Percentiles rank a stretch among this genome's conserved stretches.
phyloP scores from a whole-genome alignment of 2,113 vertebrate species.

The Prietella phreatophila region DNA sequence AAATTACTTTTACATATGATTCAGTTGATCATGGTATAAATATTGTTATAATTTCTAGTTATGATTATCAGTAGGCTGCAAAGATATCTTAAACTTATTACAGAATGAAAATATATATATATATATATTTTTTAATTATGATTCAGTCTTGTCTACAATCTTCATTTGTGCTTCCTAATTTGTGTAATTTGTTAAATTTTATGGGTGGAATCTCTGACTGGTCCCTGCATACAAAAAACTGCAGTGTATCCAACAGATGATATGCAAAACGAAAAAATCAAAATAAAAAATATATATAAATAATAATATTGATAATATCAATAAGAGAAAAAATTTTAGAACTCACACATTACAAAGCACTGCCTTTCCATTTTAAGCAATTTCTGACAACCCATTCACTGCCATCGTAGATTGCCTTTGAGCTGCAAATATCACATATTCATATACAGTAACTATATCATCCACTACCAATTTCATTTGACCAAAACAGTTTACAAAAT shows the following conservation, averaged over 20 bases:
- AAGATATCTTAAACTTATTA: not conserved
- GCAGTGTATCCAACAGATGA: slow-evolving; percentile 52
- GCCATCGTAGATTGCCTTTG: not conserved
- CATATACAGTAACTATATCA: not conserved
- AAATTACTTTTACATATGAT: too few relatives aligned
- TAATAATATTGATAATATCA: not conserved
- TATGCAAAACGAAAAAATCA: not conserved
- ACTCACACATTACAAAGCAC: not conserved
- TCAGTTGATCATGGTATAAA: too few relatives aligned
- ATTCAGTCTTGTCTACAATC: not conserved
- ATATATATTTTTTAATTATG: slow-evolving; percentile 39
- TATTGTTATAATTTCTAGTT: too few relatives aligned
- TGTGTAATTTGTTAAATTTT: slow-evolving; percentile 66
- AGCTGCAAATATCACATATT: not conserved
- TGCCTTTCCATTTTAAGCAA: not conserved
- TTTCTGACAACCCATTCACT: not conserved
- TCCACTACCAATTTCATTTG: not conserved
- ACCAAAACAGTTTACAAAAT: not conserved
- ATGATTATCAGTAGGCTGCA: too few relatives aligned
- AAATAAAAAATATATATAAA: too few relatives aligned
- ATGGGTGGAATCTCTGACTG: slow-evolving; percentile 60
- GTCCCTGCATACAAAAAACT: slow-evolving; percentile 50
- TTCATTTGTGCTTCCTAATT: slow-evolving; percentile 46
- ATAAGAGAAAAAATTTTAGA: not conserved
- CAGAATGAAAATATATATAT: not conserved